Base-by-base conservation (phyloP, 2,797 vertebrate genomes). In the Eleutherodactylus coqui region DNA sequence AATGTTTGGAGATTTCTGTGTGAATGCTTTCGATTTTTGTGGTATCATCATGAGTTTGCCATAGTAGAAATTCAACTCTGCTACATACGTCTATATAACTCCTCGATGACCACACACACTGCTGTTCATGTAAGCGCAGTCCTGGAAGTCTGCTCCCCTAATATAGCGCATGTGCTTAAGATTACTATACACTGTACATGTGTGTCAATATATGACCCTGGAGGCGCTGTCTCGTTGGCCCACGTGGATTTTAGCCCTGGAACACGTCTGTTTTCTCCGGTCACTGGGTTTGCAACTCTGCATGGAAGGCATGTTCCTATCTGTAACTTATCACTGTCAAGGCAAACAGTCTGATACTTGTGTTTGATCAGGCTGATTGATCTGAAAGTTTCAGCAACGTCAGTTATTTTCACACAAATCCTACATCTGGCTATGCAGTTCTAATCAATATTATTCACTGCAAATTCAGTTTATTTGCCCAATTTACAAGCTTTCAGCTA, bases 251-350 rank as follows among this genome's bases (percentile, higher is more conserved):
- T 55, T 8, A 34, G 43, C 70, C 82, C 58, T 27, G 29, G 21
- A 27, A 36, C 32, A 34, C 14, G 13, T 55, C 4, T 58, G 5
- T 16, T 55, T 72, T 72, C 29, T 69, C 13, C 32, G 84, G 70
- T 79, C 64, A 79, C 5, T 38, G 51, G 29, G 84, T 79, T 53
- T 49, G 72, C 51, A 16, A 1, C 21, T 27, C 49, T 73, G 21
- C 45, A 27, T 34, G 49, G 17, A 67, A 67, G 34, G 62, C 19
- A 29, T 45, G 45, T 51, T n/a, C 75, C 77, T 78, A 84, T 84
- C 83, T 69, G 29, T 67, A 29, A n/a, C 79, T 82, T 38, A 82
- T 82, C 64, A 10, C 43, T 43, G 14, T 27, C 38, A 83, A 32
- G 64, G 7, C 36, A 75, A 60, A 62, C 29, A 0, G 7, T n/a